phyloP scores from a whole-genome alignment of 1,140 invertebrate species.

The Drosophila sproati region DNA sequence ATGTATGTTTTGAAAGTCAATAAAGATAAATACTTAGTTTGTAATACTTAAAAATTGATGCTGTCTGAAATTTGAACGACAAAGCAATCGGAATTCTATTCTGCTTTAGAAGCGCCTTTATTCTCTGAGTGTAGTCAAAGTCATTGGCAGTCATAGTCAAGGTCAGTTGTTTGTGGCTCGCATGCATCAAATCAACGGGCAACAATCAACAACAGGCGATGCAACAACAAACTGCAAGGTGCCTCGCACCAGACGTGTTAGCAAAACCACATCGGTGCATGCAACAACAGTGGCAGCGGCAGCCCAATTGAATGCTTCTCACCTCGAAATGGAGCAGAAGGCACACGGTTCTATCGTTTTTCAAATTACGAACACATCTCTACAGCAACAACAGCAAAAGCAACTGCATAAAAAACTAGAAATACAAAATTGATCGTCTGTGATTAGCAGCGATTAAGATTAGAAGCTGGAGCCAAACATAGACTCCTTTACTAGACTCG shows the following conservation, averaged over 20 bases:
- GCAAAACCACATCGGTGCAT: conserved; percentile 39
- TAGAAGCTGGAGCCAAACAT: conserved; percentile 55
- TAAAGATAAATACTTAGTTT: no score
- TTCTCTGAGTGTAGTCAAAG: conserved; percentile 4
- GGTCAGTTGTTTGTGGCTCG: conserved; percentile 67
- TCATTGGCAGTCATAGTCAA: conserved; percentile 59
- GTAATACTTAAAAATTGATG: no score
- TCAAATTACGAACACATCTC: conserved; percentile 74
- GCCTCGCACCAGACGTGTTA: conserved; percentile 76
- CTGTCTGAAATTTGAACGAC: no score
- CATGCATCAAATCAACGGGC: conserved; percentile 76
- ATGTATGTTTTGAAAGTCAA: no score
- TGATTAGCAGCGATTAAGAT: conserved; percentile 81
- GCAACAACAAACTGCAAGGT: conserved; percentile 63
- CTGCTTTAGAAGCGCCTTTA: no score
- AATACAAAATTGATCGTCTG: conserved; percentile 73
- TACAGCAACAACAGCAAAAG: conserved; percentile 14
- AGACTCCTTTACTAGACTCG: conserved; percentile 39
- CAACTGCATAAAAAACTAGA: conserved; percentile 5
- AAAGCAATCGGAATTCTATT: no score
- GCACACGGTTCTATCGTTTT: conserved; percentile 64
- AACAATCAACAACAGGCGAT: conserved; percentile 31
- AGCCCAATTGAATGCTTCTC: conserved; percentile 76
- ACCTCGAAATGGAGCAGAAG: conserved; percentile 72
- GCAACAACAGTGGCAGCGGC: conserved; percentile 36